A percentile compares a stretch with the other conserved stretches of the same genome.
Evolutionary conservation across 2,113 vertebrate species (phyloP).

Genomic region (Cygnus buccinator): DNA sequence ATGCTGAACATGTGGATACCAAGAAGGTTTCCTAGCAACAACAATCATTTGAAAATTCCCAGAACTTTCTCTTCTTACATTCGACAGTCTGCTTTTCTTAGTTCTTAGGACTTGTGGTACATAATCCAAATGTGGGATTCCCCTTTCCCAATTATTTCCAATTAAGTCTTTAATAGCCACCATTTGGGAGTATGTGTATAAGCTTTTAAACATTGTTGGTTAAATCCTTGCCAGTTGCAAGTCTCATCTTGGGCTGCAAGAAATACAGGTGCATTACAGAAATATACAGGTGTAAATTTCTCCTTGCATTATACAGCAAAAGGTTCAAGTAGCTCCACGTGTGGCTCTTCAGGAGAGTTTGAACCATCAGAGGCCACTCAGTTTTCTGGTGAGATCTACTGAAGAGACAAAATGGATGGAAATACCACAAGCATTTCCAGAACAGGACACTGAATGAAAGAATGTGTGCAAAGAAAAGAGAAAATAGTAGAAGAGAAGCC

Average conservation of each 20-base stretch:
- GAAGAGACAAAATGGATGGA: background rate
- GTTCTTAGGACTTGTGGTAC: background rate
- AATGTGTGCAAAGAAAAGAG: background rate
- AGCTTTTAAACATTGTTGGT: background rate
- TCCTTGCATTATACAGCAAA: background rate
- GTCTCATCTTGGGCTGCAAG: background rate
- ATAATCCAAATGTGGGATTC: conserved; percentile 24
- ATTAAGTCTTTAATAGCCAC: background rate
- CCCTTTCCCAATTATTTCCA: background rate
- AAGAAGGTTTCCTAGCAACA: conserved; percentile 34
- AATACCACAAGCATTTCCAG: background rate
- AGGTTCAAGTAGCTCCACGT: background rate
- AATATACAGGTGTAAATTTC: background rate
- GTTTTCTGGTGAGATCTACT: background rate
- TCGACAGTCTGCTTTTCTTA: conserved; percentile 37
- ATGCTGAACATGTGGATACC: conserved; percentile 1
- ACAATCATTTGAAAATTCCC: background rate
- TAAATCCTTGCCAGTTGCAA: background rate
- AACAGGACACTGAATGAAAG: background rate
- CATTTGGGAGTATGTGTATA: background rate
- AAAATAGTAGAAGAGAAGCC: background rate
- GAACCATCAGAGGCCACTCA: background rate
- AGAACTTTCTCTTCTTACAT: conserved; percentile 10
- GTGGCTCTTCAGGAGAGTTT: background rate
- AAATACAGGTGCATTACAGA: background rate